A percentile compares a stretch with the other conserved stretches of the same genome.
These are phyloP conservation scores for Cynodonichthys magdalenae DNA, from an alignment of 2,797 vertebrate species.

Conservation along the genomic window DNA sequence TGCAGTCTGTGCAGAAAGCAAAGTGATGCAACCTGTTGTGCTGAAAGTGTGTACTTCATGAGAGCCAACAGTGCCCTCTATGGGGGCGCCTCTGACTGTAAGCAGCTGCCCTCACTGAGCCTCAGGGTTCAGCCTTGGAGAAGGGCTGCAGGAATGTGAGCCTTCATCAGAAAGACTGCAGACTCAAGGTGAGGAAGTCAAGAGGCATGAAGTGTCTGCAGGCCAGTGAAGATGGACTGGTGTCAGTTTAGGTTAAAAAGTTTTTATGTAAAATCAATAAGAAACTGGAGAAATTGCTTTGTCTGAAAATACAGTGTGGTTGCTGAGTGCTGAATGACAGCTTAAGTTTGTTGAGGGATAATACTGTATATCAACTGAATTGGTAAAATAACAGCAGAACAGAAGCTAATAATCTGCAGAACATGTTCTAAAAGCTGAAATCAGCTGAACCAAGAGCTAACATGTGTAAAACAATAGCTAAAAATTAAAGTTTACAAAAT, in stretches of 20 bases:
- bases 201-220: neutral
- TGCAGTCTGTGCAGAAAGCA: constrained; percentile 12
- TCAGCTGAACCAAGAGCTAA: no score
- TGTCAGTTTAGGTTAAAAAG: neutral
- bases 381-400: no score
- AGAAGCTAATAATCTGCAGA: no score
- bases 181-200: neutral
- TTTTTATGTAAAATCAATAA: no score
- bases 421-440: no score
- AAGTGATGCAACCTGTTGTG: constrained; percentile 71
- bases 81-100: constrained; percentile 40
- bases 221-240: neutral
- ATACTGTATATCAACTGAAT: no score
- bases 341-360: no score
- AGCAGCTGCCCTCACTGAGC: constrained; percentile 27
- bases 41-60: constrained; percentile 21
- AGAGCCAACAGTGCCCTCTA: constrained; percentile 79
- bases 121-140: constrained; percentile 28
- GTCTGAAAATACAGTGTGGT: no score
- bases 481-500: no score
- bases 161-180: constrained; percentile 2
- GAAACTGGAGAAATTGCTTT: no score
- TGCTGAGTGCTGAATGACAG: no score
- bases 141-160: constrained; percentile 9
- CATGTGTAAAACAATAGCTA: no score